Conservation (phyloP, 2,888 invertebrate species). For the Phymatocera aterrima region DNA sequence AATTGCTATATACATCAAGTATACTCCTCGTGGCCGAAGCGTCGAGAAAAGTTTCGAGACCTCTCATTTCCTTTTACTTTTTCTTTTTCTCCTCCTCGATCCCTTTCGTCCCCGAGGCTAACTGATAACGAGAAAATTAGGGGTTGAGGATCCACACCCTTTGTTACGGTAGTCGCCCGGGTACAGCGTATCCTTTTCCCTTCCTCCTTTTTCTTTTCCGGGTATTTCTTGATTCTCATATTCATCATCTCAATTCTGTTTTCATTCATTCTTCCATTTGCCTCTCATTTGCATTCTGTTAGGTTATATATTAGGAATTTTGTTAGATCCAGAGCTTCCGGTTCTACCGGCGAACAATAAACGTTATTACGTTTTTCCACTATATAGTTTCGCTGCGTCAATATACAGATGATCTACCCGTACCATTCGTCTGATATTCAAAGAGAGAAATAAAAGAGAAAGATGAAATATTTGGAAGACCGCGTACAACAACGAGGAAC, state of each 20-base stretch:
- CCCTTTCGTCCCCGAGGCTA: conserved; percentile 40
- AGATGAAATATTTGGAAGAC: conserved; percentile 50
- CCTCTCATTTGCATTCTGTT: conserved; percentile 19
- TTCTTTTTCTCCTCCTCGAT: conserved; percentile 33
- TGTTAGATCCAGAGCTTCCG: neutral
- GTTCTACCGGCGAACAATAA: neutral
- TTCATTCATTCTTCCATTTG: too few species aligned
- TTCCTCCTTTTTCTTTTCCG: neutral
- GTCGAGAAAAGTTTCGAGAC: neutral
- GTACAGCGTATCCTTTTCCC: neutral
- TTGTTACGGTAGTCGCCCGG: neutral
- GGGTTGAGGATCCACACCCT: neutral
- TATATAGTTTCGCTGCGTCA: neutral
- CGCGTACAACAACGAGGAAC: conserved; percentile 53
- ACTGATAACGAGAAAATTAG: conserved; percentile 34
- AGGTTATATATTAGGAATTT: neutral
- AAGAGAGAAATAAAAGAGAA: neutral
- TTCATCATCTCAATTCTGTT: conserved; percentile 13
- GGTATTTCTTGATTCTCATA: neutral
- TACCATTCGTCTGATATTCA: neutral
- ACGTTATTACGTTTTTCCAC: neutral
- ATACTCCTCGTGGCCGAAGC: conserved; percentile 2
- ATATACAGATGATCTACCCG: neutral
- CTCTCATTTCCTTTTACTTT: conserved; percentile 43
- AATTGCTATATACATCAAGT: neutral